Conservation (phyloP, 2,797 vertebrate species). For the Netta rufina region DNA sequence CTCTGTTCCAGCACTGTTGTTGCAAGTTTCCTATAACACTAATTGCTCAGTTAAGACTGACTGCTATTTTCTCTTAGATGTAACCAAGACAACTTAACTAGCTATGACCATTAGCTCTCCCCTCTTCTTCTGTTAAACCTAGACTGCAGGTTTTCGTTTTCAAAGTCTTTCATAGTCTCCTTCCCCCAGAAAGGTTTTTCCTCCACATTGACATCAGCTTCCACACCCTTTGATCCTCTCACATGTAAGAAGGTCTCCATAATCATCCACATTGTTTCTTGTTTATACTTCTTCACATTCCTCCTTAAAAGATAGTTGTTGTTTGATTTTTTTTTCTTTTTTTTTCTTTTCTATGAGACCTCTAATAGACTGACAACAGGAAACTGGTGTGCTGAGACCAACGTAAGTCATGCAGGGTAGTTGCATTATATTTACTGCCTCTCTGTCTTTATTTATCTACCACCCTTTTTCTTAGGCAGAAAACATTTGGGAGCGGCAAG, state of each 20-base stretch:
- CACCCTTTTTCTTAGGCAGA: not conserved
- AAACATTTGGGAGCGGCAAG: not conserved
- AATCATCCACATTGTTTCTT: not conserved
- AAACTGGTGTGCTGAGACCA: not conserved
- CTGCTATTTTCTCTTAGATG: not conserved
- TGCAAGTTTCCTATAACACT: not conserved
- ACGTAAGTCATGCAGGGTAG: not conserved
- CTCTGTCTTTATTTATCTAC: not conserved
- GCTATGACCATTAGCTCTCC: not conserved
- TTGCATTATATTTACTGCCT: not conserved
- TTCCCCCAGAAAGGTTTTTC: not conserved
- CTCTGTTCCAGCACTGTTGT: not conserved
- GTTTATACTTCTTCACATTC: not conserved
- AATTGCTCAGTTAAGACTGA: not conserved
- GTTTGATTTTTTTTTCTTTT: not conserved
- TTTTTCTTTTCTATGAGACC: not conserved
- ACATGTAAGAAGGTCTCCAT: not conserved
- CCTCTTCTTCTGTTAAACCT: not conserved
- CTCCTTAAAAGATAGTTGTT: not conserved
- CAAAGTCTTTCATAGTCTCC: not conserved
- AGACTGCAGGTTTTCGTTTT: not conserved
- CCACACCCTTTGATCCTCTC: not conserved
- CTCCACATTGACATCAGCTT: not conserved
- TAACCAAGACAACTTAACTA: not conserved
- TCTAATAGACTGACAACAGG: not conserved